phyloP scores from a whole-genome alignment of 2,888 invertebrate species.

The Parnassius apollo region DNA sequence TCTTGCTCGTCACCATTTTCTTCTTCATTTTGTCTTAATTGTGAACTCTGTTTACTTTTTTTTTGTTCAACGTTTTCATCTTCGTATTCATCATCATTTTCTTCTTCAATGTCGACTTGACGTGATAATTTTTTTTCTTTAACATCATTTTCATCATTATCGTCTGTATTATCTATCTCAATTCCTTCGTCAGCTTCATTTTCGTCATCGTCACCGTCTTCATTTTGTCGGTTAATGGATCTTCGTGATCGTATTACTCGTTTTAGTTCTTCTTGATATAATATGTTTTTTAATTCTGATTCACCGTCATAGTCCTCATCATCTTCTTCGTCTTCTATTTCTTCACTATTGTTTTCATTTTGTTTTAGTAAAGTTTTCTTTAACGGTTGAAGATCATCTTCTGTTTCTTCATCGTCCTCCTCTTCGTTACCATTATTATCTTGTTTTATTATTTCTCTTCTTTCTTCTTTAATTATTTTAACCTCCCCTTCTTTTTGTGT shows the following conservation, averaged over 20 bases:
- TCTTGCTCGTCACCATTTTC: slow-evolving; percentile 1
- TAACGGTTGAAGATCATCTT: slow-evolving; percentile 2
- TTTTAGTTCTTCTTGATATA: not conserved
- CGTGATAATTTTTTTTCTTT: slow-evolving; percentile 1
- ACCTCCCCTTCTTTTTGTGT: not conserved
- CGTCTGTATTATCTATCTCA: not conserved
- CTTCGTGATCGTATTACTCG: not conserved
- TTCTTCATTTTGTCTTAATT: slow-evolving; percentile 4
- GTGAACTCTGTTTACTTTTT: not conserved
- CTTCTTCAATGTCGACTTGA: not conserved
- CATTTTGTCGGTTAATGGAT: slow-evolving; percentile 7
- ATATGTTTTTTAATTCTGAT: not conserved
- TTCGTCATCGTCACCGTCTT: slow-evolving; percentile 1
- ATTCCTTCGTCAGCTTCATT: not conserved
- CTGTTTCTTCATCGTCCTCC: slow-evolving; percentile 3
- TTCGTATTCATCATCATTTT: not conserved
- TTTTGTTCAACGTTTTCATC: not conserved
- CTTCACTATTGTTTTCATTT: not conserved
- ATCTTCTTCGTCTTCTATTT: not conserved
- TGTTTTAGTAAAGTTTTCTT: not conserved
- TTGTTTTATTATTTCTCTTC: slow-evolving; percentile 1
- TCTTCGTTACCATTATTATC: slow-evolving; percentile 4
- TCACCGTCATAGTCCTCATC: slow-evolving; percentile 3
- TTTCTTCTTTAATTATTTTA: slow-evolving; percentile 1
- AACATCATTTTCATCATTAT: not conserved